phyloP scores from a whole-genome alignment of 2,888 invertebrate species.

The Tipula lateralis region DNA sequence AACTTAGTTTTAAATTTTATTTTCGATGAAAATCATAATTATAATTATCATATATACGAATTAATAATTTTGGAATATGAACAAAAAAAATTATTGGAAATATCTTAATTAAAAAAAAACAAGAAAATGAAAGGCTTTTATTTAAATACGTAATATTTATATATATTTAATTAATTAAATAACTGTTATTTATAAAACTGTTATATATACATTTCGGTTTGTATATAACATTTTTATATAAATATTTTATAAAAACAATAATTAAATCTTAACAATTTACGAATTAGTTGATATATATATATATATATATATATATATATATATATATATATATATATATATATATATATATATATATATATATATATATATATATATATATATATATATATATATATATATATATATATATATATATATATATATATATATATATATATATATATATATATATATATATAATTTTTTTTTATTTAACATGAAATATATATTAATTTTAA shows the following conservation, averaged over 20 bases:
- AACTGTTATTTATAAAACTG: not conserved
- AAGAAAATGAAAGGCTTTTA: not conserved
- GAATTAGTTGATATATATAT: not conserved
- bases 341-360: too few species aligned
- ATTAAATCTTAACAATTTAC: not conserved
- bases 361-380: too few species aligned
- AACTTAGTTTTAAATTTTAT: not conserved
- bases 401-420: too few species aligned
- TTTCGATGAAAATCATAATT: not conserved
- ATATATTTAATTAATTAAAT: not conserved
- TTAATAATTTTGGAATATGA: slow-evolving; percentile 19
- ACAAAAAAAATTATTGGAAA: not conserved
- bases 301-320: too few species aligned
- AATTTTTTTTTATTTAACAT: not conserved
- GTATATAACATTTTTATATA: not conserved
- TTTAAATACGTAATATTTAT: not conserved
- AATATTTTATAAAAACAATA: not conserved
- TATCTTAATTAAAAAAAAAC: not conserved
- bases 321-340: too few species aligned
- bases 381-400: too few species aligned
- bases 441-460: too few species aligned
- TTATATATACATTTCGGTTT: not conserved
- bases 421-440: too few species aligned
- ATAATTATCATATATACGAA: not conserved
- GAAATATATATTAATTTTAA: not conserved